phyloP scores from a whole-genome alignment of 2,113 vertebrate species.

The Otocyon megalotis region DNA sequence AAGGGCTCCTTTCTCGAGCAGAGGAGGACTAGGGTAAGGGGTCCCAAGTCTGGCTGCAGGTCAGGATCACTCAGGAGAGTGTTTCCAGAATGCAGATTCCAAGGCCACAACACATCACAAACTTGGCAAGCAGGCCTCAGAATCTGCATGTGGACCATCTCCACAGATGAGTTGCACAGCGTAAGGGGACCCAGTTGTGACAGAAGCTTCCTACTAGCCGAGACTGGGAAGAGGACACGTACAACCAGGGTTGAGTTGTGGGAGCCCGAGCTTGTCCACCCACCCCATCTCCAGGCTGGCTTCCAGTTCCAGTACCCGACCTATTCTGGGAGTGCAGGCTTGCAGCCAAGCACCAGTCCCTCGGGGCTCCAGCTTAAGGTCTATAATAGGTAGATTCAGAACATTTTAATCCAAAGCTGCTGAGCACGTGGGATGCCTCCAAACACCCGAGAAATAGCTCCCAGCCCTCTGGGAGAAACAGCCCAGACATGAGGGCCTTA shows the following conservation, averaged over 20 bases:
- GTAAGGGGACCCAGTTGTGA: not conserved
- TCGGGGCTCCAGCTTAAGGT: constrained; percentile 38
- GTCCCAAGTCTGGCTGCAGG: not conserved
- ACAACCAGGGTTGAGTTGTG: accelerated
- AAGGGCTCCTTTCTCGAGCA: not conserved
- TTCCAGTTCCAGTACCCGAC: not conserved
- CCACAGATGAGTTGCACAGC: not conserved
- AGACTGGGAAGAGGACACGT: not conserved
- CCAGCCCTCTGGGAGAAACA: not conserved
- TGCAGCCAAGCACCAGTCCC: not conserved
- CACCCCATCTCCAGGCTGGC: not conserved
- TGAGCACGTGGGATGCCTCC: not conserved
- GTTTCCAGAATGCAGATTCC: not conserved
- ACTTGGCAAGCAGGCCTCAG: not conserved
- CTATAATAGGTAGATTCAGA: constrained; percentile 55
- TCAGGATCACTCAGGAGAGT: not conserved
- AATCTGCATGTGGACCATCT: not conserved
- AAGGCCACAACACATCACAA: not conserved
- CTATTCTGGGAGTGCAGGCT: not conserved
- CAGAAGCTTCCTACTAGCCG: not conserved
- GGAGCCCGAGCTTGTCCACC: not conserved
- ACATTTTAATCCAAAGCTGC: constrained; percentile 70
- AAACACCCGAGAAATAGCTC: not conserved
- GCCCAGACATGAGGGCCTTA: not conserved
- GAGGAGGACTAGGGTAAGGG: not conserved